Evolutionary conservation across 2,888 invertebrate species (phyloP), one percentile per base, ranked within the genome.

Genomic region (Microplitis deprimator): DNA sequence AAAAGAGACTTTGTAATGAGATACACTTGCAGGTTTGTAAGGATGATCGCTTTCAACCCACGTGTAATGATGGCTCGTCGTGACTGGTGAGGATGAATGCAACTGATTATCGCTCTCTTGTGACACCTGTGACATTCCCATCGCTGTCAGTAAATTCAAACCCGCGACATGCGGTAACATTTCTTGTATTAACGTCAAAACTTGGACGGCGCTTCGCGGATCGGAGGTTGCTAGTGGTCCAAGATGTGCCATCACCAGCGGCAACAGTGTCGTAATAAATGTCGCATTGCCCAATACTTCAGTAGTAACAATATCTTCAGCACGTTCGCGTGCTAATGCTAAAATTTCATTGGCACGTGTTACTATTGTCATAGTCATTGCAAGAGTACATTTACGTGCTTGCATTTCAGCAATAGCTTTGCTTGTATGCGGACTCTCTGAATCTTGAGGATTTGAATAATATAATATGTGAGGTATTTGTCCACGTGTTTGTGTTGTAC

Each of bases 21-120:
- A 94, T 50, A 97, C 95, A 17, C 95, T 93, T 0, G 97, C 95
- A 62, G 96, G 95, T 89, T 96, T 96, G 90, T 99, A 99, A 0
- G 99, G 99, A 91, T 99, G 99, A 62, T 98, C 97, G 88, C 98
- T 98, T 91, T 99, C 98, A 1, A 98, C 94, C 92, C 96, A 94
- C 5, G 97, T 95, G 88, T 96, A 97, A 90, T 96, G 96, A 86
- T 95, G 94, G 78, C 96, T 95, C 1, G 96, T 96, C 39, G 96
- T 96, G 71, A 86, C 84, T 73, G 88, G 81, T 76, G 86, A 84
- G 50, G 87, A 76, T 75, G 83, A 81, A 70, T 88, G 87, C 4
- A 83, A 72, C 70, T 88, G 88, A 64, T 80, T 81, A 61, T 90
- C 90, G 70, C 86, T 88, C 68, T 91, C 90, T 68, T 90, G 89